Percentiles rank a stretch among this genome's conserved stretches.
Conservation (phyloP, 2,113 vertebrate species). For the Tragulus kanchil region DNA sequence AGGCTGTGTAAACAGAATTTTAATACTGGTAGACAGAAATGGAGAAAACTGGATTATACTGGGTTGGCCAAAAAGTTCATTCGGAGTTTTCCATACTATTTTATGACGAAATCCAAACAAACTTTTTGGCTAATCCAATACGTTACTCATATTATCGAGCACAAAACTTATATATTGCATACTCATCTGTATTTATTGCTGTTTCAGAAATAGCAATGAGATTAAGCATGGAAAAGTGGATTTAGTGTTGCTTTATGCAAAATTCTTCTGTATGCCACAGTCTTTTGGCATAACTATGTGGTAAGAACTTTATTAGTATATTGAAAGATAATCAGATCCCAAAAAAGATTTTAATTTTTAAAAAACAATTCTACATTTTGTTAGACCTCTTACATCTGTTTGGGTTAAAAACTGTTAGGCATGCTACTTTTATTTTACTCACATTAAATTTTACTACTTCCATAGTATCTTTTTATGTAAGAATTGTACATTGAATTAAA, state of each 20-base stretch:
- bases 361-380: background rate
- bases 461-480: background rate
- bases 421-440: constrained; percentile 13
- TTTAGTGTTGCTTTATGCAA: background rate
- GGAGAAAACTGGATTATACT: background rate
- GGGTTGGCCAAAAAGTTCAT: background rate
- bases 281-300: background rate
- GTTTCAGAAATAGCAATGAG: background rate
- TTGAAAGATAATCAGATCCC: background rate
- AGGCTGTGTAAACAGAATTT: background rate
- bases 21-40: background rate
- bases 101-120: accelerated
- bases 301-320: background rate
- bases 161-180: background rate
- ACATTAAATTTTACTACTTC: background rate
- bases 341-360: background rate
- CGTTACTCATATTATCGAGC: too few species aligned
- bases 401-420: background rate
- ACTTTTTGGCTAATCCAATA: background rate
- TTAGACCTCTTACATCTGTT: background rate
- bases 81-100: background rate
- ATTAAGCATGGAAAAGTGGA: background rate
- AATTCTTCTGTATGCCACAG: background rate
- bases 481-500: background rate
- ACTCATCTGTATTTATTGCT: background rate